Conservation (phyloP, 1,140 invertebrate species). For the Arctopsyche grandis region DNA sequence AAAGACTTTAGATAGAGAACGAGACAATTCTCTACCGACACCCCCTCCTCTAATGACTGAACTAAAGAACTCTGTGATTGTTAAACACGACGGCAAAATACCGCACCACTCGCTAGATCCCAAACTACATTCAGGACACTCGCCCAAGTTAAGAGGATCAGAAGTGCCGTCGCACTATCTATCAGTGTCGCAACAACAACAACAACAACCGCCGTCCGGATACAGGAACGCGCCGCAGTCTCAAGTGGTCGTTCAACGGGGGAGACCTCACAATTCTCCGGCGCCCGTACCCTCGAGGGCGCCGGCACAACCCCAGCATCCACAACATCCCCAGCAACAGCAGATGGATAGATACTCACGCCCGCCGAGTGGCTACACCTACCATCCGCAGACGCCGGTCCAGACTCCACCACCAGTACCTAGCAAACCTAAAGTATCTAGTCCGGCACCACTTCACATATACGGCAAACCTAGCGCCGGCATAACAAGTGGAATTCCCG, state of each 20-base stretch:
- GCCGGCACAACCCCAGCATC: slow-evolving; percentile 69
- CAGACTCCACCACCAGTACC: slow-evolving; percentile 62
- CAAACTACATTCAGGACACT: slow-evolving; percentile 69
- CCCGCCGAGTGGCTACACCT: slow-evolving; percentile 31
- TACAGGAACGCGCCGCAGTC: slow-evolving; percentile 56
- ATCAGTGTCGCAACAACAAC: slow-evolving; percentile 66
- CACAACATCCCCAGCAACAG: slow-evolving; percentile 57
- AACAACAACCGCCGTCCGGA: slow-evolving; percentile 62
- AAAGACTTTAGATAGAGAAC: slow-evolving; percentile 65
- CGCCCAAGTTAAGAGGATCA: slow-evolving; percentile 69
- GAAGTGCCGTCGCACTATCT: slow-evolving; percentile 72
- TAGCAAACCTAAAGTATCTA: slow-evolving; percentile 79
- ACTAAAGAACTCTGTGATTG: slow-evolving; percentile 80
- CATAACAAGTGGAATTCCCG: slow-evolving; percentile 71
- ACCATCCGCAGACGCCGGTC: slow-evolving; percentile 53
- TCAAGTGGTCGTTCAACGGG: slow-evolving; percentile 57
- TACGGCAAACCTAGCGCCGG: slow-evolving; percentile 77
- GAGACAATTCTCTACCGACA: slow-evolving; percentile 69
- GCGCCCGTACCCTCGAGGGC: slow-evolving; percentile 64
- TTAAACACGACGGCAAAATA: slow-evolving; percentile 77
- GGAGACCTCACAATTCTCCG: slow-evolving; percentile 37
- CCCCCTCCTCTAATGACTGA: slow-evolving; percentile 72
- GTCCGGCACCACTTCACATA: slow-evolving; percentile 81
- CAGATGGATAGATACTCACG: slow-evolving; percentile 36
- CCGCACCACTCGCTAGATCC: slow-evolving; percentile 66